Conservation (phyloP, 2,113 vertebrate genomes). For the Enhydra lutris region DNA sequence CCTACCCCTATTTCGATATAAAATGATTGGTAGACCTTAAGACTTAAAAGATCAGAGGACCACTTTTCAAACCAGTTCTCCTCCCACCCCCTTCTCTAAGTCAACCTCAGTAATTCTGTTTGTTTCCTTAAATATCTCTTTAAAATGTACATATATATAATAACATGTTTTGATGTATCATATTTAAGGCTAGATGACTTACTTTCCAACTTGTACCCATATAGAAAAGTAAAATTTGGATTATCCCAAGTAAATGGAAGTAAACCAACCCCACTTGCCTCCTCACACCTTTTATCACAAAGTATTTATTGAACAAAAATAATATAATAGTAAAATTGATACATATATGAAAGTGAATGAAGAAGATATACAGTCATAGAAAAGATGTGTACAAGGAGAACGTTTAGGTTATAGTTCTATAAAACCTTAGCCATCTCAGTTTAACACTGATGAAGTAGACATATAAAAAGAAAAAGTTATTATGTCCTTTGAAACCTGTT, state of each 20-base stretch:
- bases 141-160: background rate
- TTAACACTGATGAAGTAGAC: constrained; percentile 48
- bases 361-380: constrained; percentile 52
- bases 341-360: constrained; percentile 61
- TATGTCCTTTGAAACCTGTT: constrained; percentile 37
- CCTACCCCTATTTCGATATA: background rate
- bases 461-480: background rate
- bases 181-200: background rate
- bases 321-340: constrained; percentile 65
- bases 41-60: background rate
- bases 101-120: background rate
- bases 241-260: background rate
- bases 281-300: constrained; percentile 58
- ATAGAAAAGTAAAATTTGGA: background rate
- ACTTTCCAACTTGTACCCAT: background rate
- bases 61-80: background rate
- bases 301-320: constrained; percentile 77
- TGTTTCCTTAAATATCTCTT: background rate
- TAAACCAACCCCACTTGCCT: constrained; percentile 7
- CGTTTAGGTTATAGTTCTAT: constrained; percentile 36
- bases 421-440: constrained; percentile 4
- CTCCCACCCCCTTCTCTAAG: background rate
- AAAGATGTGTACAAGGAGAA: constrained; percentile 51
- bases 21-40: background rate
- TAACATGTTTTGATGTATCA: background rate